Conservation (phyloP, 2,888 invertebrate genomes). For the Cryptocephalus primarius region DNA sequence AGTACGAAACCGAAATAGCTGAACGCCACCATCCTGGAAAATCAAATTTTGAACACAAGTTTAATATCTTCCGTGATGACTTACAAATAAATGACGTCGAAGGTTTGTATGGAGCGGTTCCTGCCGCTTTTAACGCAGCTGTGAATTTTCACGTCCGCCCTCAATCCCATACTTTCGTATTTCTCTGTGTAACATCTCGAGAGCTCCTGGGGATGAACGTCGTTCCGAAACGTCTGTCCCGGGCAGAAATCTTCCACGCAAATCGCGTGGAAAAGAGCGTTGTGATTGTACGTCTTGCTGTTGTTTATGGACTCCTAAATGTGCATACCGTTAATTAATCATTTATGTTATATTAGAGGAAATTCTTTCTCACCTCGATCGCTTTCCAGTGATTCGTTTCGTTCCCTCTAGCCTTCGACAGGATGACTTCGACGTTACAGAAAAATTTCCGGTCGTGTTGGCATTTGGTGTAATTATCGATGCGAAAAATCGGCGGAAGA, state of each 20-base stretch:
- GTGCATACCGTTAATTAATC: neutral
- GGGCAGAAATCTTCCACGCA: constrained; percentile 15
- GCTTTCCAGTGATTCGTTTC: too few relatives aligned
- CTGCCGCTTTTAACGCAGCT: constrained; percentile 10
- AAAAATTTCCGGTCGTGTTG: too few relatives aligned
- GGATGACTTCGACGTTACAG: too few relatives aligned
- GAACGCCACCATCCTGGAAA: constrained; percentile 5
- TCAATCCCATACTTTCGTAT: constrained; percentile 9
- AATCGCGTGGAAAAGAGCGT: constrained; percentile 17
- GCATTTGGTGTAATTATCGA: too few relatives aligned
- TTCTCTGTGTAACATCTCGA: constrained; percentile 12
- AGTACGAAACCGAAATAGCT: constrained; percentile 5
- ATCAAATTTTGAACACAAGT: neutral
- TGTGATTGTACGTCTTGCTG: constrained; percentile 16
- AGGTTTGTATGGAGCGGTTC: too few relatives aligned
- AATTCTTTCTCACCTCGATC: too few relatives aligned
- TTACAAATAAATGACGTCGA: neutral
- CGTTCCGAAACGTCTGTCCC: neutral
- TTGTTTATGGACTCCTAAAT: constrained; percentile 15
- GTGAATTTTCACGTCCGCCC: constrained; percentile 6
- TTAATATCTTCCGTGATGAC: neutral
- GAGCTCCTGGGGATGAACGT: constrained; percentile 1
- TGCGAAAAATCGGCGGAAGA: too few relatives aligned
- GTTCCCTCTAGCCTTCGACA: too few relatives aligned
- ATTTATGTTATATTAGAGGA: too few relatives aligned